phyloP scores from a whole-genome alignment of 2,113 vertebrate genomes.

The Cettia cetti region DNA sequence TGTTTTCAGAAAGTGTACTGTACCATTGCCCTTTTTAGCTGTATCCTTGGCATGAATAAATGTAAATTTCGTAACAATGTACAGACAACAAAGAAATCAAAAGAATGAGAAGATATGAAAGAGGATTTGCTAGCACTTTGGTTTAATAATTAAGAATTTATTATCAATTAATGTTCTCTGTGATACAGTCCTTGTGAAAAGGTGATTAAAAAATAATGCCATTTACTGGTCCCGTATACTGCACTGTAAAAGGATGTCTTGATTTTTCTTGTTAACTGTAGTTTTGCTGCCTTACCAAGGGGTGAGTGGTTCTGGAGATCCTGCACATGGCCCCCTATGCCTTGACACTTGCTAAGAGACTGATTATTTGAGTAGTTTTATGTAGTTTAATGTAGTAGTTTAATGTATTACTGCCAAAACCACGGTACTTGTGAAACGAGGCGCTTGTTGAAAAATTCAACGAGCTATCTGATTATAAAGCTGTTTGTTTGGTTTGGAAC shows the following conservation, averaged over 20 bases:
- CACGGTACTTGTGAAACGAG: neutral
- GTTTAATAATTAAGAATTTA: neutral
- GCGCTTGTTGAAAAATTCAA: neutral
- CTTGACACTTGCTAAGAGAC: neutral
- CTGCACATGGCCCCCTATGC: rapidly evolving
- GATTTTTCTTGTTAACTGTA: neutral
- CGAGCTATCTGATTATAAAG: neutral
- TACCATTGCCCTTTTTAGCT: slow-evolving; percentile 26
- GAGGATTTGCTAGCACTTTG: neutral
- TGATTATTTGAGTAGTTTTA: neutral
- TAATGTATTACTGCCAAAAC: neutral
- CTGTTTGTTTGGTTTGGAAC: neutral
- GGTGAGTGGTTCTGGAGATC: neutral
- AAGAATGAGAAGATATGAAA: neutral
- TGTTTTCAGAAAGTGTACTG: slow-evolving; percentile 46
- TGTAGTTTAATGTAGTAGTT: too few species aligned
- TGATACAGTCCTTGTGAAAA: neutral
- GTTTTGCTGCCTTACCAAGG: neutral
- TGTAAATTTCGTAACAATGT: neutral
- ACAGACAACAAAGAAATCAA: neutral
- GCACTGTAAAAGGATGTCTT: neutral
- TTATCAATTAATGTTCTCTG: neutral
- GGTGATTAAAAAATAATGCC: neutral
- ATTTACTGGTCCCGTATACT: neutral
- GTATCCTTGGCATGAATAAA: neutral